Conservation (phyloP, 2,113 vertebrate species). For the Passer montanus region DNA sequence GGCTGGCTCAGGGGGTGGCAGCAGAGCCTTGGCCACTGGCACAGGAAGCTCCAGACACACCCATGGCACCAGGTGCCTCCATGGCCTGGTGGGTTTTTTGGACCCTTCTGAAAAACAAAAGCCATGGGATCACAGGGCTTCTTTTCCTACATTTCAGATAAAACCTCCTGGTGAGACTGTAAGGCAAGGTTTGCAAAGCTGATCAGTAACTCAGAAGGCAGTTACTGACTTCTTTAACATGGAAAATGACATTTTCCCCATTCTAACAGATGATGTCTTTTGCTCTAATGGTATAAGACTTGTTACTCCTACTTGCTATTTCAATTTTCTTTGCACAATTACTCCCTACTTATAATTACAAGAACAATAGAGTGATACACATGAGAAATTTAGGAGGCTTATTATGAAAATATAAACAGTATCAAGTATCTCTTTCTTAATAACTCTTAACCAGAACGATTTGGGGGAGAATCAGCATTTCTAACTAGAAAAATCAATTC, state of each 20-base stretch:
- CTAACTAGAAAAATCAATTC: conserved; percentile 65
- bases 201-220: not conserved
- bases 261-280: not conserved
- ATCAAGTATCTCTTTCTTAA: conserved; percentile 41
- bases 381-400: conserved; percentile 42
- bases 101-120: not conserved
- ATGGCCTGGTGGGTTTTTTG: not conserved
- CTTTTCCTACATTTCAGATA: not conserved
- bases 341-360: conserved; percentile 56
- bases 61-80: not conserved
- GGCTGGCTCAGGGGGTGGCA: fast-evolving
- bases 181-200: not conserved
- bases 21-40: not conserved
- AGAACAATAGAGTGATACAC: conserved; percentile 41
- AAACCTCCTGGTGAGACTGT: not conserved
- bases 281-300: conserved; percentile 28
- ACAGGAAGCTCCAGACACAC: not conserved
- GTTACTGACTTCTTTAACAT: not conserved
- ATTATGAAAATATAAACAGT: conserved; percentile 57
- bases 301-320: conserved; percentile 50
- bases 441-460: conserved; percentile 50
- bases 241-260: not conserved
- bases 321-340: conserved; percentile 40
- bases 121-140: not conserved
- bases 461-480: conserved; percentile 36